phyloP scores from a whole-genome alignment of 2,797 vertebrate genomes.

The Antennarius maculatus region DNA sequence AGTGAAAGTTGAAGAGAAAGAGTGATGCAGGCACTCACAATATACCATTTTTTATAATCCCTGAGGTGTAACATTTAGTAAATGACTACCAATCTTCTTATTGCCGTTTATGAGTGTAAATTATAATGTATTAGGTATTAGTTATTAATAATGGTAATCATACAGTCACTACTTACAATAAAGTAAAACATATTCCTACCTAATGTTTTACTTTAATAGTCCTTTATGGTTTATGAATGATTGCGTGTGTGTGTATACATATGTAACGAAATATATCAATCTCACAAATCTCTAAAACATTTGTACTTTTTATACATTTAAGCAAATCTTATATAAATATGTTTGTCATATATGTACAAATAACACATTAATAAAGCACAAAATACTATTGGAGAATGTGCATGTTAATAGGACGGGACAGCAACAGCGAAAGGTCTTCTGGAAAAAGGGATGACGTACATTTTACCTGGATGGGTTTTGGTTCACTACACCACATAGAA shows the following conservation, averaged over 20 bases:
- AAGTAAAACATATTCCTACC: neutral
- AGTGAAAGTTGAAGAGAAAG: no score
- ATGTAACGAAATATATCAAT: neutral
- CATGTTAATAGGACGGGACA: slow-evolving; percentile 16
- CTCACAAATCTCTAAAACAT: neutral
- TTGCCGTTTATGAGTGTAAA: neutral
- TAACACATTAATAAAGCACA: slow-evolving; percentile 6
- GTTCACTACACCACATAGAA: slow-evolving; percentile 68
- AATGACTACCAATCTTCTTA: neutral
- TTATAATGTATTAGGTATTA: neutral
- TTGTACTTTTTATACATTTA: slow-evolving; percentile 4
- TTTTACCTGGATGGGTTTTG: slow-evolving; percentile 73
- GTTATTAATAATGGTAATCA: neutral
- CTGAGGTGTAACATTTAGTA: neutral
- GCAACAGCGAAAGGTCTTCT: slow-evolving; percentile 14
- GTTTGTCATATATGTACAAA: slow-evolving; percentile 1
- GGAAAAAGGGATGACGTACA: slow-evolving; percentile 17
- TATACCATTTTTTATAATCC: neutral
- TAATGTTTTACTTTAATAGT: neutral
- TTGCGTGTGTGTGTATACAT: neutral
- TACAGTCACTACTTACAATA: neutral
- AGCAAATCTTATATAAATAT: neutral
- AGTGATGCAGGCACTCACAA: no score
- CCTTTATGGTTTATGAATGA: slow-evolving; percentile 10
- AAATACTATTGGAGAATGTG: slow-evolving; percentile 7